Conservation (phyloP, 2,797 vertebrate genomes). For the Morus bassanus region DNA sequence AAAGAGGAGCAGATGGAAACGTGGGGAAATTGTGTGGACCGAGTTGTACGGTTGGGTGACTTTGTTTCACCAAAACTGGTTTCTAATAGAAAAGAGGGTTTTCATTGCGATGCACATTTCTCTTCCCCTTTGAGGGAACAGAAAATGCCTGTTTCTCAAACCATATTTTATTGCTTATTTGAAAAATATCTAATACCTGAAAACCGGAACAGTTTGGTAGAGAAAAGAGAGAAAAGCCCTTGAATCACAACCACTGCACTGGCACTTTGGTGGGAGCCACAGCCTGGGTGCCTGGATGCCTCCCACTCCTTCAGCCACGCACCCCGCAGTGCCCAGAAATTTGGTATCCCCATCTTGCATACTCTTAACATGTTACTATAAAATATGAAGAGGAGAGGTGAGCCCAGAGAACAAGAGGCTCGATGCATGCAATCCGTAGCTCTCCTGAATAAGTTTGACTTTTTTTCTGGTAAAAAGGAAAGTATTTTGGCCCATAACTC, state of each 20-base stretch:
- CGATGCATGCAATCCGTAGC: not conserved
- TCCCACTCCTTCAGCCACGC: accelerated
- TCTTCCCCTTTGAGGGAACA: not conserved
- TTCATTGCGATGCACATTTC: not conserved
- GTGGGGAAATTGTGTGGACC: not conserved
- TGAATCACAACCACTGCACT: not conserved
- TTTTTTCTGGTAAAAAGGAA: not conserved
- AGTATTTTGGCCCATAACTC: not conserved
- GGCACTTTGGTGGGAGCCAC: not conserved
- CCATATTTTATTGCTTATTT: not conserved
- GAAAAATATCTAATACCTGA: not conserved
- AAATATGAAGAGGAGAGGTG: accelerated
- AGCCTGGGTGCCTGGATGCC: not conserved
- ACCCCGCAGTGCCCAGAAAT: not conserved
- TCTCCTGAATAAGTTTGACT: not conserved
- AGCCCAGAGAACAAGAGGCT: not conserved
- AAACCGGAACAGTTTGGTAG: not conserved
- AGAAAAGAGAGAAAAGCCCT: not conserved
- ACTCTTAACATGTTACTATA: not conserved
- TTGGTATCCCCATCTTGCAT: accelerated
- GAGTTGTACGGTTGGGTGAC: not conserved
- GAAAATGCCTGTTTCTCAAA: not conserved
- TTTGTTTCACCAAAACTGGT: not conserved
- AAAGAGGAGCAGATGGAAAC: not conserved
- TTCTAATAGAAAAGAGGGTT: slow-evolving; percentile 5